These are phyloP conservation scores for Morpho deidamia DNA, from an alignment of 2,888 invertebrate species.

Conservation along the genomic window DNA sequence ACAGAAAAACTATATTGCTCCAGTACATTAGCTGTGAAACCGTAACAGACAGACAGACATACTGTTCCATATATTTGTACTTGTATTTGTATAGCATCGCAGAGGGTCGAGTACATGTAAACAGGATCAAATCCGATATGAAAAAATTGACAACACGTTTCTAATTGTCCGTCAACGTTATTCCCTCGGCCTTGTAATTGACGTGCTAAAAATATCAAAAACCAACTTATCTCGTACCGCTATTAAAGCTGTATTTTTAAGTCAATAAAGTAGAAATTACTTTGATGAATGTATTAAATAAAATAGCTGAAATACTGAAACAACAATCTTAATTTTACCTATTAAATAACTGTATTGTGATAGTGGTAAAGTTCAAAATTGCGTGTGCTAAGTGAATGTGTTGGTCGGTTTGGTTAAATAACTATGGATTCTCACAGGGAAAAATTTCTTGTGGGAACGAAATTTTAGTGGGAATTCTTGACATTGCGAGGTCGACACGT, in stretches of 20 bases:
- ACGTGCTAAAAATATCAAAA: slow-evolving; percentile 11
- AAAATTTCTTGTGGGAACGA: slow-evolving; percentile 43
- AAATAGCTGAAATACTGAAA: neutral
- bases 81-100: too few species aligned
- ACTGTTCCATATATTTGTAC: too few species aligned
- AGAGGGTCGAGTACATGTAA: too few species aligned
- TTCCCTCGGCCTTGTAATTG: slow-evolving; percentile 14
- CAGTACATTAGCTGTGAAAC: too few species aligned
- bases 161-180: slow-evolving; percentile 15
- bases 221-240: neutral
- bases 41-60: too few species aligned
- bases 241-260: neutral
- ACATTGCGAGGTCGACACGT: slow-evolving; percentile 22
- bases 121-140: too few species aligned
- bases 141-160: slow-evolving; percentile 7
- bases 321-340: neutral
- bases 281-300: neutral
- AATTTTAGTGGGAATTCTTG: slow-evolving; percentile 36
- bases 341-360: neutral
- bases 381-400: neutral
- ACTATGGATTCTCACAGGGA: slow-evolving; percentile 29
- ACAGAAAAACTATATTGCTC: too few species aligned
- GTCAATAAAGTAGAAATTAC: neutral
- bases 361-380: slow-evolving; percentile 2
- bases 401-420: slow-evolving; percentile 14